phyloP scores from a whole-genome alignment of 2,113 vertebrate genomes.

The Ursus arctos region DNA sequence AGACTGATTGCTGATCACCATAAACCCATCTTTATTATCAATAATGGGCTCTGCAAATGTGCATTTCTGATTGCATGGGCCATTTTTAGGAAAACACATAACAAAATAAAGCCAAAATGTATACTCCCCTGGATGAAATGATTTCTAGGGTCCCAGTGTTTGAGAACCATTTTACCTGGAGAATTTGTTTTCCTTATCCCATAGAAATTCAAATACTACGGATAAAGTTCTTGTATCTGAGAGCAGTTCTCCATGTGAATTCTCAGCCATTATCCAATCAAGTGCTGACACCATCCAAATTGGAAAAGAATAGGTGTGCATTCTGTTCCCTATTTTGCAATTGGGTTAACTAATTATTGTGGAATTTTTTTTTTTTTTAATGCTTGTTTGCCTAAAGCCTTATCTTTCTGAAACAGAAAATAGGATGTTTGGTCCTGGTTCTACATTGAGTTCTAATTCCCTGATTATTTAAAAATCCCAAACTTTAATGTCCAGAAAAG shows the following conservation, averaged over 20 bases:
- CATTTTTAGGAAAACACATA: background rate
- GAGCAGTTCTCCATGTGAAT: background rate
- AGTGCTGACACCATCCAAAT: background rate
- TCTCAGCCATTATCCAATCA: background rate
- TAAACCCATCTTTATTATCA: background rate
- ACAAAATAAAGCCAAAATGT: background rate
- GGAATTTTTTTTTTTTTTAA: background rate
- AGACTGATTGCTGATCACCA: background rate
- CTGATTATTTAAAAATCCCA: conserved; percentile 18
- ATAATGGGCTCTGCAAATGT: background rate
- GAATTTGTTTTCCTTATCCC: conserved; percentile 3
- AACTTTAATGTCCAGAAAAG: background rate
- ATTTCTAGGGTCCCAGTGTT: background rate
- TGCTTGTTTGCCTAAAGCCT: conserved; percentile 31
- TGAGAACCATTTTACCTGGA: background rate
- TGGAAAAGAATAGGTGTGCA: background rate
- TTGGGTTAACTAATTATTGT: conserved; percentile 13
- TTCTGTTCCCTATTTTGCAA: conserved; percentile 25
- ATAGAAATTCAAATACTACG: background rate
- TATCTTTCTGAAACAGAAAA: conserved; percentile 59
- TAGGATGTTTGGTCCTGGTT: conserved; percentile 17
- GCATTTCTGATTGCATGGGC: background rate
- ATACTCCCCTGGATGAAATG: background rate
- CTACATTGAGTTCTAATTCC: conserved; percentile 13
- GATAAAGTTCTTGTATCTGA: background rate